Evolutionary conservation across 2,113 vertebrate genomes (phyloP), one percentile per base, ranked within the genome.

Genomic region (Semicossyphus pulcher): DNA sequence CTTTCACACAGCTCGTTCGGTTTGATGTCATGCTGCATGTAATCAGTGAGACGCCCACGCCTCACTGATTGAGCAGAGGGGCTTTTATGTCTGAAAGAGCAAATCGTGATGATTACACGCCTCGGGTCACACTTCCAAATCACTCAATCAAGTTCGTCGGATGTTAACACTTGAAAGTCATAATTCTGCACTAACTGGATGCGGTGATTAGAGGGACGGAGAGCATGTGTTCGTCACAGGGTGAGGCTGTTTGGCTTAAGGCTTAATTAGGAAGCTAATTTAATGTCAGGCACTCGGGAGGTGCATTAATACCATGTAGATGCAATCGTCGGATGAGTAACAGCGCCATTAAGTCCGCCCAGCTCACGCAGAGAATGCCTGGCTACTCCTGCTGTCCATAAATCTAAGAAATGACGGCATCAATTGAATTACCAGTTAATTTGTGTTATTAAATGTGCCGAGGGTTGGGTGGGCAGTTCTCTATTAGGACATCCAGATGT

Each of bases 401-500:
- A n/a, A n/a, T n/a, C n/a, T n/a, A n/a, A n/a, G n/a, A n/a, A n/a
- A n/a, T n/a, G n/a, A n/a, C n/a, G n/a, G n/a, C n/a, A n/a, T n/a
- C n/a, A n/a, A n/a, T n/a, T 57, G 3, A 63, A 76, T 73, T 76
- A 81, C 60, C 36, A 70, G 26, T n/a, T 53, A 31, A 77, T 77
- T 41, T 65, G 16, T 34, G 21, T 53, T 39, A 59, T 62, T 74
- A 62, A 64, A 76, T 31, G 11, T 53, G 48, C 39, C 23, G 32
- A 64, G 26, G 16, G 14, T 48, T 42, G 45, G 51, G 51, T 31
- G 42, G 15, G 31, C 28, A 47, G 23, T 70, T 77, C 58, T 62
- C 47, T 62, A 11, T 23, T 47, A 51, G 73, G 73, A 69, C 10
- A 0, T 69, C 70, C 61, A 76, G 81, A 84, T 84, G 81, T 72